A percentile compares a stretch with the other conserved stretches of the same genome.
These are phyloP conservation scores for Lycophotia porphyrea DNA, from an alignment of 2,888 invertebrate species.

Conservation along the genomic window DNA sequence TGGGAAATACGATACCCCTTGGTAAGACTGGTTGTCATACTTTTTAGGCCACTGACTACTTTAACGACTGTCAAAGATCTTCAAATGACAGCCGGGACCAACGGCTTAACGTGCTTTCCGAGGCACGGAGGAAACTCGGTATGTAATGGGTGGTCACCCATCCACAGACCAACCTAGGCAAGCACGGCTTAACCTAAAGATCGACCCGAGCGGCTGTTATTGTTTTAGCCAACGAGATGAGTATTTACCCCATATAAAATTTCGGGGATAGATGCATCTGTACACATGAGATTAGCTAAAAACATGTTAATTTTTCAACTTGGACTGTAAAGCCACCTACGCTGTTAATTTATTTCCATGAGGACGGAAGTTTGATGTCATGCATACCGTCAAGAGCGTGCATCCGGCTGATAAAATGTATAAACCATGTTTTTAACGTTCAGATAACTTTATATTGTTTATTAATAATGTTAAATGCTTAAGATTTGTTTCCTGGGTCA, in stretches of 20 bases:
- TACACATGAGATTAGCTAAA: neutral
- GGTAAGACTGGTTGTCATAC: too few relatives aligned
- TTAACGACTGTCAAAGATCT: too few relatives aligned
- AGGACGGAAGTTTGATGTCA: constrained; percentile 71
- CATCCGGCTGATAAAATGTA: constrained; percentile 77
- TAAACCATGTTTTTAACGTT: constrained; percentile 65
- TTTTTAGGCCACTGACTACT: too few relatives aligned
- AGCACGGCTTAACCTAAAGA: too few relatives aligned
- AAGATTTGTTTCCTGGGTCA: constrained; percentile 14
- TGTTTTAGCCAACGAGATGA: neutral
- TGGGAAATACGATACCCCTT: too few relatives aligned
- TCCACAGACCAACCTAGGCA: too few relatives aligned
- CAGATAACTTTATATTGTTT: constrained; percentile 58
- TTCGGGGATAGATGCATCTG: neutral
- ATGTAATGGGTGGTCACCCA: too few relatives aligned
- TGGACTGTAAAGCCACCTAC: constrained; percentile 67
- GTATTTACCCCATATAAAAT: neutral
- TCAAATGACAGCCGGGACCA: too few relatives aligned
- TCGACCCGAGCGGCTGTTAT: too few relatives aligned
- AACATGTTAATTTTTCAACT: constrained; percentile 16
- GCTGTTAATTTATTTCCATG: constrained; percentile 62
- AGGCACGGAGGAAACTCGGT: too few relatives aligned
- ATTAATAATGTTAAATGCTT: constrained; percentile 44
- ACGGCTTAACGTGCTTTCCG: too few relatives aligned
- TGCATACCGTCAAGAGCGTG: constrained; percentile 72